Conservation (phyloP, 2,113 vertebrate species). For the Trichomycterus rosablanca region DNA sequence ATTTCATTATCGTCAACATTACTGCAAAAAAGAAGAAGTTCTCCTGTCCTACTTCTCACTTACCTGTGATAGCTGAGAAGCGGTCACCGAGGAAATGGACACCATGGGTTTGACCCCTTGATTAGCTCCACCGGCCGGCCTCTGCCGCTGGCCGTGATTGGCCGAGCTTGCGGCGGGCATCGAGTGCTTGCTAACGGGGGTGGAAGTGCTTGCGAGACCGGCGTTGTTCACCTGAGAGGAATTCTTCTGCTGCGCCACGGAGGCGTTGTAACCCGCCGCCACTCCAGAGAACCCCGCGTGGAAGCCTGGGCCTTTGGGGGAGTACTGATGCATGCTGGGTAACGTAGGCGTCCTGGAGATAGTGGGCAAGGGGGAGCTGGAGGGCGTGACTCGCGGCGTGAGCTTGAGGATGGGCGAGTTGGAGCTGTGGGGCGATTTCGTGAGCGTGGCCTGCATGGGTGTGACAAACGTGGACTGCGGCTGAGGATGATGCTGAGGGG, state of each 20-base stretch:
- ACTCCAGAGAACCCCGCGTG: slow-evolving; percentile 59
- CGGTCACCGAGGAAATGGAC: slow-evolving; percentile 55
- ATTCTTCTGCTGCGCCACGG: slow-evolving; percentile 61
- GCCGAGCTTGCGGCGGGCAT: slow-evolving; percentile 40
- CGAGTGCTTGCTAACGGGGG: slow-evolving; percentile 56
- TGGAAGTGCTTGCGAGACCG: slow-evolving; percentile 60
- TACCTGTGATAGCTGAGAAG: slow-evolving; percentile 69
- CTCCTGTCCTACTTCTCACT: neutral
- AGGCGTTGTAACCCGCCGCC: slow-evolving; percentile 50
- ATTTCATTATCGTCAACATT: no score
- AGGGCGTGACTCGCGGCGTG: slow-evolving; percentile 54
- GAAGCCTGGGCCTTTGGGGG: slow-evolving; percentile 56
- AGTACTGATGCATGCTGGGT: slow-evolving; percentile 59
- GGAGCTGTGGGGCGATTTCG: slow-evolving; percentile 70
- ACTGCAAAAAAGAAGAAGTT: no score
- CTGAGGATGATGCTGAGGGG: slow-evolving; percentile 58
- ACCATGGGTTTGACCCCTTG: slow-evolving; percentile 63
- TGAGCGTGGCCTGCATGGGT: slow-evolving; percentile 74
- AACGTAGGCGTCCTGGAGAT: slow-evolving; percentile 53
- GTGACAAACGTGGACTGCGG: slow-evolving; percentile 76
- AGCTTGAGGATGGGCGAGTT: slow-evolving; percentile 68
- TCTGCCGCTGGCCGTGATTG: slow-evolving; percentile 60
- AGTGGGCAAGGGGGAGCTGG: slow-evolving; percentile 46
- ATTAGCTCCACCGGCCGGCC: slow-evolving; percentile 54
- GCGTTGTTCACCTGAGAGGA: slow-evolving; percentile 53